Conservation (phyloP, 2,888 invertebrate genomes). For the Drosophila atripex region DNA sequence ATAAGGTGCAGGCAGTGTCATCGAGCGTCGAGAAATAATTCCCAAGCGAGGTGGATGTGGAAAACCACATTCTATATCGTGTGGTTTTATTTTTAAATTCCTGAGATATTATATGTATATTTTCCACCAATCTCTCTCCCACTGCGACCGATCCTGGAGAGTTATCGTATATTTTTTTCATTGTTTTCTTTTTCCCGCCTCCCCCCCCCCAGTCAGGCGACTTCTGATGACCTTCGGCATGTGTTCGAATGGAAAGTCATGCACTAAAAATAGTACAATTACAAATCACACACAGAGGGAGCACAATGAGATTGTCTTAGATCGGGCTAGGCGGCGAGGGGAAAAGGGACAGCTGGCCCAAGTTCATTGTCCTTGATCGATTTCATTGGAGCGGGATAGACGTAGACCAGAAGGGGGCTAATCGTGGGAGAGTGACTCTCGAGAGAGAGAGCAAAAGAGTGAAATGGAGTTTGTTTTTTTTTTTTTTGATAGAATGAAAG, state of each 20-base stretch:
- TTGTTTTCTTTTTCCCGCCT: too few relatives aligned
- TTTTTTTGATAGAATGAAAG: slow-evolving; percentile 5
- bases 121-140: slow-evolving; percentile 9
- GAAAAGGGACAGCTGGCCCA: slow-evolving; percentile 14
- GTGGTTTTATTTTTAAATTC: slow-evolving; percentile 4
- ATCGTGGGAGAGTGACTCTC: slow-evolving; percentile 5
- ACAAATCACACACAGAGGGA: slow-evolving; percentile 6
- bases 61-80: slow-evolving; percentile 4
- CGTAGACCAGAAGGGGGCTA: slow-evolving; percentile 1
- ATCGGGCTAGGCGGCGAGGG: slow-evolving; percentile 8
- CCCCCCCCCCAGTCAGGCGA: slow-evolving; percentile 6
- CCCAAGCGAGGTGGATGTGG: slow-evolving; percentile 15
- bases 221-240: slow-evolving; percentile 14
- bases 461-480: too few relatives aligned
- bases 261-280: slow-evolving; percentile 40
- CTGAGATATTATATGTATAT: neutral
- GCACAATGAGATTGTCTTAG: slow-evolving; percentile 8
- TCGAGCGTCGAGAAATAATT: neutral
- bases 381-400: slow-evolving; percentile 6
- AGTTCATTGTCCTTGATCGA: slow-evolving; percentile 42
- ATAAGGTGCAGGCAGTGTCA: slow-evolving; percentile 16
- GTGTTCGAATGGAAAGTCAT: slow-evolving; percentile 15
- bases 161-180: neutral
- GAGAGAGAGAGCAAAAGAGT: neutral
- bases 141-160: slow-evolving; percentile 18